These are phyloP conservation scores for Hydriomena furcata DNA, from an alignment of 2,888 invertebrate genomes.

Conservation along the genomic window DNA sequence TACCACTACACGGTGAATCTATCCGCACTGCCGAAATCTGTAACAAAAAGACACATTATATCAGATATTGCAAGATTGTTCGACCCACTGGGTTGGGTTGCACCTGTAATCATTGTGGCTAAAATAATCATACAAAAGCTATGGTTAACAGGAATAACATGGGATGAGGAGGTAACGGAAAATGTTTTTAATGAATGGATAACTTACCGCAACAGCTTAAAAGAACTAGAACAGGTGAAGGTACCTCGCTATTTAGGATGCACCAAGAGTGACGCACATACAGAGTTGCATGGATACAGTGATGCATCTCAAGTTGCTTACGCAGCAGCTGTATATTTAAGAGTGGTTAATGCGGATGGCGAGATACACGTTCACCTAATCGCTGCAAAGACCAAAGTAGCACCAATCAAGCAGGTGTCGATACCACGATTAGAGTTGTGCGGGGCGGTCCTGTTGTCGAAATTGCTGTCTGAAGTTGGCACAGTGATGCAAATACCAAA, in stretches of 20 bases:
- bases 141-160: constrained; percentile 40
- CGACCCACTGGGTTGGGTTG: constrained; percentile 46
- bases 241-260: constrained; percentile 24
- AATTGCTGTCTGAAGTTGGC: background rate
- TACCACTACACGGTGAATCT: background rate
- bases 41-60: constrained; percentile 44
- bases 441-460: background rate
- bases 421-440: background rate
- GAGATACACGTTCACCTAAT: too few relatives aligned
- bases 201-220: constrained; percentile 4
- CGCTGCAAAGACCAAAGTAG: constrained; percentile 16
- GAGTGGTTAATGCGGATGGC: constrained; percentile 29
- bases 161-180: constrained; percentile 38
- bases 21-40: constrained; percentile 8
- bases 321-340: constrained; percentile 30
- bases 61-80: constrained; percentile 42
- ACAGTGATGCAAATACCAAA: background rate
- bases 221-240: background rate
- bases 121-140: constrained; percentile 45
- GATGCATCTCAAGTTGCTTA: constrained; percentile 33
- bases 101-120: constrained; percentile 36
- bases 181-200: constrained; percentile 16
- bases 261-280: constrained; percentile 8
- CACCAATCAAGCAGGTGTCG: too few relatives aligned
- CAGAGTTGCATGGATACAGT: constrained; percentile 33